Percentiles rank a stretch among this genome's conserved stretches.
Conservation (phyloP, 1,140 invertebrate species). For the Drosophila carrolli region DNA sequence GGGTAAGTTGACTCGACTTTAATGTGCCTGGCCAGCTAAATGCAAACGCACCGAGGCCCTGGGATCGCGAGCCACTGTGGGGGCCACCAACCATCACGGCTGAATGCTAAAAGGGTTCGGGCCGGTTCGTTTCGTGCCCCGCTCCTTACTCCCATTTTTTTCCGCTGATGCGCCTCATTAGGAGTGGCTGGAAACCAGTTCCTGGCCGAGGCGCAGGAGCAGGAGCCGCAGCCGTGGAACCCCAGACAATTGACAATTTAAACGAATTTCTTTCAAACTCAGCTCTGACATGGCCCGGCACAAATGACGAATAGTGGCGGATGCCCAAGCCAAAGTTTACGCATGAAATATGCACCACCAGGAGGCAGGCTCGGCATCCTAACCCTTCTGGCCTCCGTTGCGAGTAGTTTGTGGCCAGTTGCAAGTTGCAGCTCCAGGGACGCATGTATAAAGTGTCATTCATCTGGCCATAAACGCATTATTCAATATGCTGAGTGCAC, state of each 20-base stretch:
- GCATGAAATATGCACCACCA: constrained; percentile 75
- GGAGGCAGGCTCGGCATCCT: constrained; percentile 25
- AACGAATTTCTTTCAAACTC: constrained; percentile 80
- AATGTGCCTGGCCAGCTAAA: constrained; percentile 77
- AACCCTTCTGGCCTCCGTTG: constrained; percentile 18
- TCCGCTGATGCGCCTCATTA: constrained; percentile 73
- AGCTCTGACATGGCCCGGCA: constrained; percentile 70
- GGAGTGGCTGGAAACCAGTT: constrained; percentile 78
- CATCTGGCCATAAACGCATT: constrained; percentile 81
- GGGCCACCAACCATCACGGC: constrained; percentile 60
- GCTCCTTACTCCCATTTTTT: constrained; percentile 20
- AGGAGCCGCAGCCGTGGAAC: constrained; percentile 26
- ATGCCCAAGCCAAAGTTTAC: constrained; percentile 71
- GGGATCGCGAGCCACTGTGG: constrained; percentile 21
- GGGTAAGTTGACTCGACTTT: constrained; percentile 68
- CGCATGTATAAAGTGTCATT: constrained; percentile 78
- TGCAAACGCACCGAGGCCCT: constrained; percentile 65
- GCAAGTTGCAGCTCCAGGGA: constrained; percentile 37
- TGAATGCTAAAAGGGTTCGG: constrained; percentile 78
- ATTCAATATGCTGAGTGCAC: constrained; percentile 65
- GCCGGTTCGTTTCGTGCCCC: constrained; percentile 44
- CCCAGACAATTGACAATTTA: constrained; percentile 81
- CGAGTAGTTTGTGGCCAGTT: constrained; percentile 14
- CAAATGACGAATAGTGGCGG: constrained; percentile 77
- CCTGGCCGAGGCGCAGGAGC: constrained; percentile 5